Percentiles rank a stretch among this genome's conserved stretches.
These are phyloP conservation scores for Trochalopteron elliotii DNA, from an alignment of 2,113 vertebrate species.

Conservation along the genomic window DNA sequence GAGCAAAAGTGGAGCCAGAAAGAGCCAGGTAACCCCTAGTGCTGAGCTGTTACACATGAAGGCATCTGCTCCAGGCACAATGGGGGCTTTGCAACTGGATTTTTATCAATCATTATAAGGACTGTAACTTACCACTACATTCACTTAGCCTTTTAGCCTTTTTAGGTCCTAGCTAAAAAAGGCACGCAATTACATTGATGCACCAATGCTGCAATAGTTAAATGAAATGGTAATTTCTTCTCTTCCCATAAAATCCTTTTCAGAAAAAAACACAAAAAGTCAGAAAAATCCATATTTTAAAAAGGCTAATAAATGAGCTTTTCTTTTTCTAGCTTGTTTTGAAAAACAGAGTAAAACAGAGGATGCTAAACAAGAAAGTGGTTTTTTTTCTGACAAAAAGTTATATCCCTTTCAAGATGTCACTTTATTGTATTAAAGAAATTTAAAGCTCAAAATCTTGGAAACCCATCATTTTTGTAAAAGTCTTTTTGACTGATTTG, in stretches of 20 bases:
- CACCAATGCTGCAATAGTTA: neutral
- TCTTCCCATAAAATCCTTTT: neutral
- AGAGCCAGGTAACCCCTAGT: neutral
- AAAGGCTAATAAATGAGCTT: neutral
- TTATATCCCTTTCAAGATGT: neutral
- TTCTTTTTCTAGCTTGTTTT: neutral
- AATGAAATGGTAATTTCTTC: fast-evolving
- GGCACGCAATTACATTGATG: fast-evolving
- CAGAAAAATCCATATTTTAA: neutral
- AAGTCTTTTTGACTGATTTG: neutral
- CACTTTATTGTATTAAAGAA: neutral
- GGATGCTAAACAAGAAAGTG: neutral
- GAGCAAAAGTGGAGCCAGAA: neutral
- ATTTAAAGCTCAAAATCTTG: neutral
- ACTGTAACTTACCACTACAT: neutral
- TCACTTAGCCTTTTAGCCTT: neutral
- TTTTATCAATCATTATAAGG: neutral
- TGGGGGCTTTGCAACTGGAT: neutral
- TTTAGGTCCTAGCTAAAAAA: neutral
- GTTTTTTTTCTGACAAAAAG: neutral
- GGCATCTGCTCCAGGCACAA: neutral
- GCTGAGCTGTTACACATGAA: neutral
- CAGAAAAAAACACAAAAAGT: neutral
- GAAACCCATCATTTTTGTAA: neutral
- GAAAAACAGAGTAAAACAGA: neutral